Evolutionary conservation across 37 sponge, comb jelly and placozoan species (phyloP).

Genomic region (Beroe ovata): DNA sequence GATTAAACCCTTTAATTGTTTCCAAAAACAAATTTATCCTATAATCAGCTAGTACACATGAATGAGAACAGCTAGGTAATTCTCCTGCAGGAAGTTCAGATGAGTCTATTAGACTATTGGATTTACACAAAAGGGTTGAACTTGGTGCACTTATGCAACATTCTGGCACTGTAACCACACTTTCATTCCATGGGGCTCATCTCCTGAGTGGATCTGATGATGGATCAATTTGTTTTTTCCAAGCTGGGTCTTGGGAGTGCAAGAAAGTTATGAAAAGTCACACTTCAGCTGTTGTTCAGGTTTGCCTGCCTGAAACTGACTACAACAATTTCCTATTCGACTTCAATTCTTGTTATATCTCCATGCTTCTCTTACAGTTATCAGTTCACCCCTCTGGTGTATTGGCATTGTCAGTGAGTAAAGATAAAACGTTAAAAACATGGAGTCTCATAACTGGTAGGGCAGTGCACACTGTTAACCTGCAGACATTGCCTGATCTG

Average conservation of each 20-base stretch:
- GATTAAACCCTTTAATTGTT: too few relatives aligned
- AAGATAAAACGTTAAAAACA: conserved; percentile 47
- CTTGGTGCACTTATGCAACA: conserved; percentile 61
- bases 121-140: conserved; percentile 60
- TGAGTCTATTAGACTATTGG: conserved; percentile 62
- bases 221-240: conserved; percentile 57
- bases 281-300: conserved; percentile 44
- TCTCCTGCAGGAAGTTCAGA: conserved; percentile 39
- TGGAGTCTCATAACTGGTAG: conserved; percentile 67
- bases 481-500: conserved; percentile 34
- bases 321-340: background rate
- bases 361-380: background rate
- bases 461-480: conserved; percentile 51
- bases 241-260: conserved; percentile 45
- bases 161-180: conserved; percentile 13
- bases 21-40: too few relatives aligned
- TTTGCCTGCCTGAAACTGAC: background rate
- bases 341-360: too few relatives aligned
- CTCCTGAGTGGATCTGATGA: conserved; percentile 58
- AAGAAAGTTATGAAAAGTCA: conserved; percentile 25
- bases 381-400: conserved; percentile 66
- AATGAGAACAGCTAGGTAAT: too few relatives aligned
- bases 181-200: conserved; percentile 45
- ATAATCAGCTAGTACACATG: too few relatives aligned
- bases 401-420: conserved; percentile 51